These are phyloP conservation scores for Nomada fucata DNA, from an alignment of 2,888 invertebrate species.

Conservation along the genomic window DNA sequence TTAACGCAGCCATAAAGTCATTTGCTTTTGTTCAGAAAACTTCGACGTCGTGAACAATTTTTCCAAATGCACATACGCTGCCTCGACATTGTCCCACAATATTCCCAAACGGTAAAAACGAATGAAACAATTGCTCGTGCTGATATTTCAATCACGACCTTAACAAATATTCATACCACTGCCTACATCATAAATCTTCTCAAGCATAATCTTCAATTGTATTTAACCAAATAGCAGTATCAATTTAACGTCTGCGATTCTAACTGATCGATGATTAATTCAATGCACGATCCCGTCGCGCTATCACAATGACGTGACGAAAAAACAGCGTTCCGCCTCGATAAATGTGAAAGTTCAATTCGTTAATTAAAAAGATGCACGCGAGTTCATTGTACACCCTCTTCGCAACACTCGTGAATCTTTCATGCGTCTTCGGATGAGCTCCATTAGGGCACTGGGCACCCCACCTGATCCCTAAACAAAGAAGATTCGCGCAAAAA, in stretches of 20 bases:
- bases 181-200: no score
- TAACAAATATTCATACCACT: no score
- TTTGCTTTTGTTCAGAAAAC: no score
- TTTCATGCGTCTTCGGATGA: slow-evolving; percentile 53
- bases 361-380: slow-evolving; percentile 66
- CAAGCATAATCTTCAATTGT: no score
- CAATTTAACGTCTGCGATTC: background rate
- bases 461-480: slow-evolving; percentile 55
- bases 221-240: no score
- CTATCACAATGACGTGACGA: background rate
- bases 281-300: background rate
- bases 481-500: background rate
- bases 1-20: no score
- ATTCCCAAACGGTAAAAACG: no score
- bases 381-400: background rate
- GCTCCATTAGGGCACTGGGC: slow-evolving; percentile 46
- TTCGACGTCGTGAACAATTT: no score
- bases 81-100: no score
- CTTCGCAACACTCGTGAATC: slow-evolving; percentile 53
- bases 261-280: background rate
- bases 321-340: background rate
- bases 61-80: no score
- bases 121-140: no score
- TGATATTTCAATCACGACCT: no score
- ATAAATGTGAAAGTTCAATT: slow-evolving; percentile 18